phyloP scores from a whole-genome alignment of 2,113 vertebrate species.

The Chaetodon trifascialis region DNA sequence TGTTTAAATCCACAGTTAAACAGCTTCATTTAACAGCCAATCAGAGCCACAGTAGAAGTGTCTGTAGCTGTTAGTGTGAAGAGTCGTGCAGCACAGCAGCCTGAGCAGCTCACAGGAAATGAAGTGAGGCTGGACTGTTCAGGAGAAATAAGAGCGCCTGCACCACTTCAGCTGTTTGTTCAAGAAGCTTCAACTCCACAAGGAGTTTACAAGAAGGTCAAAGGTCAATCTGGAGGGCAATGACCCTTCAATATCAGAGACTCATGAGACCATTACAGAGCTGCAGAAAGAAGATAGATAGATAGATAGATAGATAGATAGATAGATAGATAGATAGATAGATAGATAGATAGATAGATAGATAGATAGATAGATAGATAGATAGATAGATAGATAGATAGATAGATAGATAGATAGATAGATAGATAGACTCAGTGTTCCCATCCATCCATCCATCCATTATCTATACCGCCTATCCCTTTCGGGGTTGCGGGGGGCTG shows the following conservation, averaged over 20 bases:
- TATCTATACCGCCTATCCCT: too few relatives aligned
- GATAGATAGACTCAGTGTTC: too few relatives aligned
- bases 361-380: too few relatives aligned
- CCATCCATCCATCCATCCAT: too few relatives aligned
- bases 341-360: too few relatives aligned
- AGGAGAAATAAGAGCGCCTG: not conserved
- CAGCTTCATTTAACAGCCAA: slow-evolving; percentile 18
- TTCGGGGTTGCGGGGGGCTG: too few relatives aligned
- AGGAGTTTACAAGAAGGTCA: slow-evolving; percentile 18
- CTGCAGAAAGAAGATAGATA: slow-evolving; percentile 1
- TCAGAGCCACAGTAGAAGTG: not conserved
- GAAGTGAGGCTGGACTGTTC: not conserved
- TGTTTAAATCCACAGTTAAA: slow-evolving; percentile 40
- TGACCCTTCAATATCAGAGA: slow-evolving; percentile 13
- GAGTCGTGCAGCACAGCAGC: slow-evolving; percentile 10
- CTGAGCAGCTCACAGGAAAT: slow-evolving; percentile 16
- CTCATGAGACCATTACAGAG: slow-evolving; percentile 9
- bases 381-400: too few relatives aligned
- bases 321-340: too few relatives aligned
- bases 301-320: too few relatives aligned
- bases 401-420: too few relatives aligned
- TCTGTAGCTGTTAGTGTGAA: slow-evolving; percentile 4
- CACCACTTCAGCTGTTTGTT: slow-evolving; percentile 17
- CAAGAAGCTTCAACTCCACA: not conserved
- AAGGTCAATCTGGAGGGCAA: slow-evolving; percentile 28